These are phyloP conservation scores for Glossosoma conforme DNA, from an alignment of 1,140 invertebrate species.

Conservation along the genomic window DNA sequence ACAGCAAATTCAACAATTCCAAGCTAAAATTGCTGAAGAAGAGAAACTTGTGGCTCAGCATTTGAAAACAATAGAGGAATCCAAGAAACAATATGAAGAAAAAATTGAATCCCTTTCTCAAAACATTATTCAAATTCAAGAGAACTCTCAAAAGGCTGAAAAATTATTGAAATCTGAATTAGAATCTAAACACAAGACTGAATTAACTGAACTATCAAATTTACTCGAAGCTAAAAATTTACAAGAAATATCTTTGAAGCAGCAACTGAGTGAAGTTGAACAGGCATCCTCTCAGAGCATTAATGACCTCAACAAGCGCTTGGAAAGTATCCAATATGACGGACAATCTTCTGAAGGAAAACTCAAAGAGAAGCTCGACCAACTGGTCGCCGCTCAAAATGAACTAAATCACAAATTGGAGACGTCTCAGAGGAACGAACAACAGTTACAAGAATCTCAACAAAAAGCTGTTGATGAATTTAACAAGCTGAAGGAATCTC, in stretches of 20 bases:
- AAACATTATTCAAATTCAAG: constrained; percentile 21
- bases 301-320: constrained; percentile 43
- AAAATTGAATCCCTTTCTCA: constrained; percentile 21
- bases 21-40: constrained; percentile 17
- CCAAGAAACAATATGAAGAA: constrained; percentile 27
- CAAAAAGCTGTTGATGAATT: constrained; percentile 41
- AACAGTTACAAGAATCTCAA: constrained; percentile 44
- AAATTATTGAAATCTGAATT: constrained; percentile 36
- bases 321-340: constrained; percentile 41
- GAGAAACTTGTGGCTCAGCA: constrained; percentile 21
- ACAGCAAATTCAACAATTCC: constrained; percentile 35
- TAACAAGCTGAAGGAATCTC: constrained; percentile 37
- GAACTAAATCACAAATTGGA: constrained; percentile 49
- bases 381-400: constrained; percentile 46
- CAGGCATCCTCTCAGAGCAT: constrained; percentile 40
- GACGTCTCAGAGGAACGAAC: constrained; percentile 45
- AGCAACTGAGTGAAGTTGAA: constrained; percentile 44
- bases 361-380: constrained; percentile 47
- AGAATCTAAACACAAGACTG: constrained; percentile 41
- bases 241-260: constrained; percentile 13
- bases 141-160: constrained; percentile 33
- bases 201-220: constrained; percentile 43
- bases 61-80: constrained; percentile 22
- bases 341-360: constrained; percentile 46
- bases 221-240: constrained; percentile 37